Evolutionary conservation across 2,113 vertebrate genomes (phyloP).

Genomic region (Piprites chloris): DNA sequence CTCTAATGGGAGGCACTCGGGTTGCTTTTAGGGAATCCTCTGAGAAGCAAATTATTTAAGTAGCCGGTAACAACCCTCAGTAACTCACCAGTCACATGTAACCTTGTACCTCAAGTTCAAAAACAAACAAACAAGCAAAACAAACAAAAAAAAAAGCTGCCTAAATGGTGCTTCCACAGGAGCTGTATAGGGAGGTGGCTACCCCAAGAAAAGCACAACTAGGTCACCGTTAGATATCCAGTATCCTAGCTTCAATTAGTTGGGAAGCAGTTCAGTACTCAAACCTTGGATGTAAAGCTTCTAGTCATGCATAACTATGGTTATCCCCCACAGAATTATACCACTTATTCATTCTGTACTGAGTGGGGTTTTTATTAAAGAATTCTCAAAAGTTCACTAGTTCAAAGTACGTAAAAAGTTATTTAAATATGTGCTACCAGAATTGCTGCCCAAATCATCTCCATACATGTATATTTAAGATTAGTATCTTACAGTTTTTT

Average conservation of each 20-base stretch:
- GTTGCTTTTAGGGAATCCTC: background rate
- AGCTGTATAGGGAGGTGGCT: background rate
- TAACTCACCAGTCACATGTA: background rate
- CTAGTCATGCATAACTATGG: background rate
- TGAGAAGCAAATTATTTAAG: background rate
- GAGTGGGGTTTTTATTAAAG: background rate
- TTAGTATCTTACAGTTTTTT: background rate
- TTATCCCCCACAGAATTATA: background rate
- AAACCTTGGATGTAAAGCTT: background rate
- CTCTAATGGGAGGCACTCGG: rapidly evolving
- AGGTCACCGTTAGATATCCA: background rate
- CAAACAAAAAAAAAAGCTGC: background rate
- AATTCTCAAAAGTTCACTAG: background rate
- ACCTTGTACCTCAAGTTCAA: background rate
- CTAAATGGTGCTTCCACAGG: background rate
- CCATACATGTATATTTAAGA: background rate
- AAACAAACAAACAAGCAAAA: too few species aligned
- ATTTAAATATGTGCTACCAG: background rate
- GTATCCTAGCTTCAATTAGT: background rate
- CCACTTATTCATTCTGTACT: background rate
- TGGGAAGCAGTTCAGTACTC: background rate
- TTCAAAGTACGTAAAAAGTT: background rate
- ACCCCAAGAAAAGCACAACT: background rate
- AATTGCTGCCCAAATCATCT: background rate
- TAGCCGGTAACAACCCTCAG: background rate